Percentiles rank a stretch among this genome's conserved stretches.
phyloP scores from a whole-genome alignment of 2,888 invertebrate species.

The Hylaea fasciaria region DNA sequence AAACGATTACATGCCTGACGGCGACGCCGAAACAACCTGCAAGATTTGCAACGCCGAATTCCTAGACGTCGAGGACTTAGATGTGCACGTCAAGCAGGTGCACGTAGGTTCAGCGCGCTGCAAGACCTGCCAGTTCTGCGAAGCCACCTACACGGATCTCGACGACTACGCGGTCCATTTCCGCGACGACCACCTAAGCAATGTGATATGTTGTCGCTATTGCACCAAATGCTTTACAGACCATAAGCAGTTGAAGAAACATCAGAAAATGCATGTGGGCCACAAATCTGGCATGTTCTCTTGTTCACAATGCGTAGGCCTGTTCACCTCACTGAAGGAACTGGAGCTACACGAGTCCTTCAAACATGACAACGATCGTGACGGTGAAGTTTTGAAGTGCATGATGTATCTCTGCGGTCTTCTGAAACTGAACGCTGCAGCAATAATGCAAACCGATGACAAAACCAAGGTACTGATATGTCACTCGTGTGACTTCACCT shows the following conservation, averaged over 20 bases:
- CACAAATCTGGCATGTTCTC: constrained; percentile 35
- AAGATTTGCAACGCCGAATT: constrained; percentile 66
- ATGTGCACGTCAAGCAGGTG: constrained; percentile 60
- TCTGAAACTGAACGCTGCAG: constrained; percentile 56
- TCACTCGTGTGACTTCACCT: constrained; percentile 46
- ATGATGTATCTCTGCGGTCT: constrained; percentile 56
- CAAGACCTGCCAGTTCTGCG: constrained; percentile 60
- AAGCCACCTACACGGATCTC: constrained; percentile 44
- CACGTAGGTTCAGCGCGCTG: constrained; percentile 44
- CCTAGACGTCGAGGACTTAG: constrained; percentile 65
- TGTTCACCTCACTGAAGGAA: constrained; percentile 45
- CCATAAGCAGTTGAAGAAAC: constrained; percentile 37
- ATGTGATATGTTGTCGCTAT: constrained; percentile 54
- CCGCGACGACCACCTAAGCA: constrained; percentile 54
- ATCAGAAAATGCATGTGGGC: constrained; percentile 57
- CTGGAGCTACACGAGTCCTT: constrained; percentile 50
- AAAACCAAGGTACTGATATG: constrained; percentile 43
- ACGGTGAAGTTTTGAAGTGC: constrained; percentile 57
- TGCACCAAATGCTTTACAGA: constrained; percentile 61
- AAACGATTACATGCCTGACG: constrained; percentile 33
- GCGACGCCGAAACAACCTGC: constrained; percentile 54
- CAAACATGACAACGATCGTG: constrained; percentile 47
- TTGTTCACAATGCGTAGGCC: constrained; percentile 62
- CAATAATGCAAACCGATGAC: constrained; percentile 12
- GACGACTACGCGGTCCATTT: constrained; percentile 62